Percentiles rank a stretch among this genome's conserved stretches.
phyloP scores from a whole-genome alignment of 2,113 vertebrate genomes.

The Ornithorhynchus anatinus region DNA sequence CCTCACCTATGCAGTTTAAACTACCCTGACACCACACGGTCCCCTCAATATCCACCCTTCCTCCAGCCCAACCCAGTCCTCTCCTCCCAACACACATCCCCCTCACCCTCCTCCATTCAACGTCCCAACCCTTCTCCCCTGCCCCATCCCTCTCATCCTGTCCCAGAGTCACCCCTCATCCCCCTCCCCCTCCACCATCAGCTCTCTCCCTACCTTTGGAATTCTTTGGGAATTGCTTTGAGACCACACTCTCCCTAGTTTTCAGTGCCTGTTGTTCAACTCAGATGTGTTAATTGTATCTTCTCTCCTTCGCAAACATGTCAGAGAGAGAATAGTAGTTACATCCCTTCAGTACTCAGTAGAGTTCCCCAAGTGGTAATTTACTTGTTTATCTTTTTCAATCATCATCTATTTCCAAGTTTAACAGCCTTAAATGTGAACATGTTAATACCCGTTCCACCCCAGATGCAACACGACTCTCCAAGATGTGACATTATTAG shows the following conservation, averaged over 20 bases:
- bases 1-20: too few relatives aligned
- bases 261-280: background rate
- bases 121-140: background rate
- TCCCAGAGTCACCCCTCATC: too few relatives aligned
- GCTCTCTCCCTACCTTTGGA: background rate
- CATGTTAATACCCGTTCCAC: background rate
- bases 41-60: too few relatives aligned
- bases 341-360: background rate
- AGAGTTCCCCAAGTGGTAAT: background rate
- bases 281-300: background rate
- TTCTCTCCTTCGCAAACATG: background rate
- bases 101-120: background rate
- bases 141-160: background rate
- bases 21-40: too few relatives aligned
- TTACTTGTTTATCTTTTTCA: conserved; percentile 7
- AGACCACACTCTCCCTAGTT: background rate
- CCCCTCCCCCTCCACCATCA: too few relatives aligned
- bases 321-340: conserved; percentile 8
- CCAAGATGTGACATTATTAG: background rate
- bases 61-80: too few relatives aligned
- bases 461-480: background rate
- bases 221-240: background rate
- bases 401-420: background rate
- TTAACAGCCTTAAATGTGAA: background rate
- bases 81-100: too few relatives aligned